Base-by-base conservation (phyloP, 2,797 vertebrate genomes). In the Sebastes minor region DNA sequence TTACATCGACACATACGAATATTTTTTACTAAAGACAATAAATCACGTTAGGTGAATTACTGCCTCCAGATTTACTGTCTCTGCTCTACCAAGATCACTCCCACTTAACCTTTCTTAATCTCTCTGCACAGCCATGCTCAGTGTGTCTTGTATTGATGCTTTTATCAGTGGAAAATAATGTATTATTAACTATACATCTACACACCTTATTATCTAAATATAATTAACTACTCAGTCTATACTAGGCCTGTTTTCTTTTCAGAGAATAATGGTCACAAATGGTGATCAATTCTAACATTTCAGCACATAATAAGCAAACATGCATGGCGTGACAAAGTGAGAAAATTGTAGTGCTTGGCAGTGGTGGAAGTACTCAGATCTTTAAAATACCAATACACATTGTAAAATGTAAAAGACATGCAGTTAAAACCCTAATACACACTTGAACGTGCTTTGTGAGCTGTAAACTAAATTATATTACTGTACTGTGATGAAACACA, bases 31-130 rank as follows among this genome's bases (percentile, higher is more conserved):
- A 49, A 78, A 76, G 35, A 32, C 33, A 76, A 23, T 69, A 70
- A 80, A 81, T 87, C 67, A 72, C 9, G 71, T 62, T 13, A 2
- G 22, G 22, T 75, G 78, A 80, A 49, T 59, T 55, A 77, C 75
- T 76, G 49, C n/a, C 16, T 18, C 52, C 28, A 8, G 56, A 74
- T 81, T 69, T 57, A 67, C n/a, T 25, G 46, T 57, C 28, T 3
- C 4, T 65, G 32, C 55, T 68, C 27, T 8, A 3, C 33, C 27
- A 32, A 67, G 38, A 74, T 65, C 20, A 49, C 10, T 65, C 30
- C 32, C 27, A 76, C 30, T 59, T 53, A 69, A 75, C 12, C 52
- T 62, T 12, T 52, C 14, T 56, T 53, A 4, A 18, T 49, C 18
- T 74, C 59, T 76, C 33, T 63, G 28, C 55, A 64, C 32, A 42